phyloP scores from a whole-genome alignment of 1,140 invertebrate species.

The Drosophila busckii region DNA sequence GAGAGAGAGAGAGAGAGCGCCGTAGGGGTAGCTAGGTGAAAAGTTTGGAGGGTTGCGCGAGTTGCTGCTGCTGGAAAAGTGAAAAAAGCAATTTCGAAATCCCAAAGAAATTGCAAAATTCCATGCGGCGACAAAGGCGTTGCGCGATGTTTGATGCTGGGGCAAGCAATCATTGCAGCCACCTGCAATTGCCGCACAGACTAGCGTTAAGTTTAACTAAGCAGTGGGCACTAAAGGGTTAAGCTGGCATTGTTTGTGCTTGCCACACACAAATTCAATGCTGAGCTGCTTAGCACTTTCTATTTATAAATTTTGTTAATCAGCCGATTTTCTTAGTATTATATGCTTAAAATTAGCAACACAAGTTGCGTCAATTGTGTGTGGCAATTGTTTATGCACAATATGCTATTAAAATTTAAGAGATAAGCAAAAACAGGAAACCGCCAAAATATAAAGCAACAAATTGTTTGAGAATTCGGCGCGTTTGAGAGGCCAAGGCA shows the following conservation, averaged over 20 bases:
- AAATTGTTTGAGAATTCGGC: too few relatives aligned
- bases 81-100: conserved; percentile 76
- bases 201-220: conserved; percentile 65
- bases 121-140: conserved; percentile 46
- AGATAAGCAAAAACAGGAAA: too few relatives aligned
- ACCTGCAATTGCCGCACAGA: conserved; percentile 39
- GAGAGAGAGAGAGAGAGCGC: background rate
- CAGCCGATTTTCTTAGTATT: too few relatives aligned
- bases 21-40: conserved; percentile 9
- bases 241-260: conserved; percentile 61
- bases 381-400: too few relatives aligned
- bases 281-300: too few relatives aligned
- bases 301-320: too few relatives aligned
- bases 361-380: too few relatives aligned
- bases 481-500: too few relatives aligned
- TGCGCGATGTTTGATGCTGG: conserved; percentile 25
- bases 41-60: conserved; percentile 32
- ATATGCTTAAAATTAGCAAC: too few relatives aligned
- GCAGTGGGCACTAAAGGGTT: conserved; percentile 49
- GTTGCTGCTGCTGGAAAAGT: conserved; percentile 65
- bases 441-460: too few relatives aligned
- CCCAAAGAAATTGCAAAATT: conserved; percentile 77
- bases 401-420: too few relatives aligned
- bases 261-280: too few relatives aligned
- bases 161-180: conserved; percentile 39